Evolutionary conservation across 2,113 vertebrate genomes (phyloP).

Genomic region (Dasyornis broadbenti): DNA sequence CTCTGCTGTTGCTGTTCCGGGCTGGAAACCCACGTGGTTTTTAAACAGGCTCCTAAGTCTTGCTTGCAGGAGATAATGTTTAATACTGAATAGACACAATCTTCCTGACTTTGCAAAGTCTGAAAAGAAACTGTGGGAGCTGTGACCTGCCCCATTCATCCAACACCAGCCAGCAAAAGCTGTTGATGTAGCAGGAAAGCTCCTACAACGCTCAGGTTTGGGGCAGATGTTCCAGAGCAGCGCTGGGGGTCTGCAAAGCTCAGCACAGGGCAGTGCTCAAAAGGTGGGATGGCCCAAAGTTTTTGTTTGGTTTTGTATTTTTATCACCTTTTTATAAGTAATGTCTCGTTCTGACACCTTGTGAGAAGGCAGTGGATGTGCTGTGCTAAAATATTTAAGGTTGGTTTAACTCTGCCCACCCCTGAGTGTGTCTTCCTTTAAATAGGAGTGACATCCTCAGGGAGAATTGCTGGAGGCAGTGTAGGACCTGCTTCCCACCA

Average conservation of each 20-base stretch:
- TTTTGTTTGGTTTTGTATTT: neutral
- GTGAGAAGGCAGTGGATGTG: no score
- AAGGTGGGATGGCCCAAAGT: neutral
- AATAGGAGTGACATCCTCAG: neutral
- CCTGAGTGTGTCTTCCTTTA: neutral
- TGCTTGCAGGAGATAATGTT: neutral
- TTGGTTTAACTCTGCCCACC: neutral
- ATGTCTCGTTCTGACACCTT: neutral
- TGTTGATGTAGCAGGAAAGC: neutral
- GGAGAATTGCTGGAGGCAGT: neutral
- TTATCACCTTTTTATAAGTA: neutral
- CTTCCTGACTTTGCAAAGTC: neutral
- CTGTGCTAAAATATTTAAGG: neutral
- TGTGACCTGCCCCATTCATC: neutral
- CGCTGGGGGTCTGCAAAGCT: neutral
- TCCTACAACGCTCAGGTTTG: neutral
- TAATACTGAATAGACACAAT: neutral
- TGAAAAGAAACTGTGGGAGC: neutral
- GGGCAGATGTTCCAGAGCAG: neutral
- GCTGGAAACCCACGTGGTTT: neutral
- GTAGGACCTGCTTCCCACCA: neutral
- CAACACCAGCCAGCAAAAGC: neutral
- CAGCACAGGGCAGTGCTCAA: neutral
- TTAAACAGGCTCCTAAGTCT: neutral
- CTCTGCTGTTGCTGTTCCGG: neutral